A percentile compares a stretch with the other conserved stretches of the same genome.
Evolutionary conservation across 2,113 vertebrate species (phyloP).

Genomic region (Rhodinocichla rosea): DNA sequence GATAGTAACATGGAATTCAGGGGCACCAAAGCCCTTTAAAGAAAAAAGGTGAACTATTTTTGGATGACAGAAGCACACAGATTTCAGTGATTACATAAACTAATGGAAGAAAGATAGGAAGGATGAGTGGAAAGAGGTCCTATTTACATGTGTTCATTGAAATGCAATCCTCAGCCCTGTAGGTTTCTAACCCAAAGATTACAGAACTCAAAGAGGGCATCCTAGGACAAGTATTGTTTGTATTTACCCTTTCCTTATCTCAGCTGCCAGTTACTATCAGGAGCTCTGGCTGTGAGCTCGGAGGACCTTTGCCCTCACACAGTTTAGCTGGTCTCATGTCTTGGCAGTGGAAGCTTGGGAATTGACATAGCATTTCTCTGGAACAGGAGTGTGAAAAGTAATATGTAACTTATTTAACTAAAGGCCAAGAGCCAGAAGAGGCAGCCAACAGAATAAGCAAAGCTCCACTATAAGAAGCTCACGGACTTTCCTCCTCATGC

Average conservation of each 20-base stretch:
- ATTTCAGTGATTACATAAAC: neutral
- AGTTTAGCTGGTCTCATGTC: neutral
- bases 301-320: conserved; percentile 7
- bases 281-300: neutral
- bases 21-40: neutral
- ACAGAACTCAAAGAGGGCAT: neutral
- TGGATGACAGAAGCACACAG: neutral
- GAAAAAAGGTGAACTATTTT: neutral
- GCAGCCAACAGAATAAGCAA: neutral
- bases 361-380: neutral
- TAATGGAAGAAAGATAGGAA: neutral
- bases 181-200: neutral
- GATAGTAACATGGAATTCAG: neutral
- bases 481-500: neutral
- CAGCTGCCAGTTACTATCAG: neutral
- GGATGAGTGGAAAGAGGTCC: neutral
- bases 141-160: neutral
- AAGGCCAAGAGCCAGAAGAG: neutral
- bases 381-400: neutral
- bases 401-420: conserved; percentile 38
- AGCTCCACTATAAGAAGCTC: neutral
- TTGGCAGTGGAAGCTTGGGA: neutral
- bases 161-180: neutral
- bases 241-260: conserved; percentile 10
- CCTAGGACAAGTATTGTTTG: neutral